These are phyloP conservation scores for Ptilorrhoa leucosticta DNA, from an alignment of 2,113 vertebrate species.

Conservation along the genomic window DNA sequence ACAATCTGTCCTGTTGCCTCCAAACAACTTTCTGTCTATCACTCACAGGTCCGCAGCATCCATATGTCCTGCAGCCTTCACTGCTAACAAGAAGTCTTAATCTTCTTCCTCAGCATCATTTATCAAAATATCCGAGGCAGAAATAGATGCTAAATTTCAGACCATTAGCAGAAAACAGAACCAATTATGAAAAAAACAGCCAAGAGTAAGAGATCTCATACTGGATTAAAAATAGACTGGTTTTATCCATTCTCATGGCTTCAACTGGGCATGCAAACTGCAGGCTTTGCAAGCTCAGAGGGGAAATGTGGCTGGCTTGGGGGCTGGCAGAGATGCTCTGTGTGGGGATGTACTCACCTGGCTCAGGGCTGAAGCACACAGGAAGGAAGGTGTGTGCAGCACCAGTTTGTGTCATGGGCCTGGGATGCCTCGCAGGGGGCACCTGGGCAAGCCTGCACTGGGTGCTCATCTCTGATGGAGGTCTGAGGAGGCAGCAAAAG, in stretches of 20 bases:
- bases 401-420: neutral
- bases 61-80: slow-evolving; percentile 15
- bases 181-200: neutral
- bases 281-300: neutral
- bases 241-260: neutral
- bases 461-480: rapidly evolving
- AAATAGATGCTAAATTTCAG: slow-evolving; percentile 22
- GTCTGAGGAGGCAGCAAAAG: neutral
- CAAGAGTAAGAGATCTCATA: neutral
- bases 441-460: neutral
- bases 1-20: slow-evolving; percentile 32
- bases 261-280: neutral
- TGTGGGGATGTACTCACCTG: too few relatives aligned
- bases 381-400: neutral
- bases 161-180: slow-evolving; percentile 37
- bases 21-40: slow-evolving; percentile 28
- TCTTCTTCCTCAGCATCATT: neutral
- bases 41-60: neutral
- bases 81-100: slow-evolving; percentile 2
- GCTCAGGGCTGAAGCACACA: neutral
- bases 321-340: neutral
- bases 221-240: slow-evolving; percentile 19
- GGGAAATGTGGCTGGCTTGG: neutral
- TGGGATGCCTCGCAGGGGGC: rapidly evolving
- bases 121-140: neutral